Conservation (phyloP, 2,113 vertebrate species). For the Corythornis cristatus region DNA sequence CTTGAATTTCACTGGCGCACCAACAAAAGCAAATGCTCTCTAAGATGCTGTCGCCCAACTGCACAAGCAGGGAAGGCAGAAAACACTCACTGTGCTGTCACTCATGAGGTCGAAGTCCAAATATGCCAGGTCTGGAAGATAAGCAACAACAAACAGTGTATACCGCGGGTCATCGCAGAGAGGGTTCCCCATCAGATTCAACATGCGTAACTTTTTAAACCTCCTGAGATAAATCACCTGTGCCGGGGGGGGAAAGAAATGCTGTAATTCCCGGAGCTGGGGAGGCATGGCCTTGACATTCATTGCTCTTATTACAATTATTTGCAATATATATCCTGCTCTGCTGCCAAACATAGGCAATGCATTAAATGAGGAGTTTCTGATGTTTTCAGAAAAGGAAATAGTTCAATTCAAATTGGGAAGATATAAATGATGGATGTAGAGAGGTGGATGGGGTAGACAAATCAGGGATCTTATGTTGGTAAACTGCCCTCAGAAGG, state of each 20-base stretch:
- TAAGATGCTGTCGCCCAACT: not conserved
- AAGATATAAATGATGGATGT: not conserved
- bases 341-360: not conserved
- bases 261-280: not conserved
- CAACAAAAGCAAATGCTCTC: not conserved
- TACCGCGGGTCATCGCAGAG: constrained; percentile 76
- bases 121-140: constrained; percentile 83
- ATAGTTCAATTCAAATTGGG: not conserved
- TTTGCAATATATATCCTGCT: not conserved
- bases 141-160: constrained; percentile 76
- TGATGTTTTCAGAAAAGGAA: not conserved
- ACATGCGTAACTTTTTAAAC: constrained; percentile 77
- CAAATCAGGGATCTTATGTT: not conserved
- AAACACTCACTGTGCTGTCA: constrained; percentile 76
- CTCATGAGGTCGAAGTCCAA: constrained; percentile 84
- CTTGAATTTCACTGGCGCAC: not conserved
- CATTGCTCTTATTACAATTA: not conserved
- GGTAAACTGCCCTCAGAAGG: not conserved
- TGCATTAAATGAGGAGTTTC: not conserved
- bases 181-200: constrained; percentile 87
- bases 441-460: not conserved
- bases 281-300: not conserved
- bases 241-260: not conserved
- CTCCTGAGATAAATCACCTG: constrained; percentile 86
- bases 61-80: not conserved